These are phyloP conservation scores for Notarius quadriscutis DNA, from an alignment of 2,113 vertebrate species.

Conservation along the genomic window DNA sequence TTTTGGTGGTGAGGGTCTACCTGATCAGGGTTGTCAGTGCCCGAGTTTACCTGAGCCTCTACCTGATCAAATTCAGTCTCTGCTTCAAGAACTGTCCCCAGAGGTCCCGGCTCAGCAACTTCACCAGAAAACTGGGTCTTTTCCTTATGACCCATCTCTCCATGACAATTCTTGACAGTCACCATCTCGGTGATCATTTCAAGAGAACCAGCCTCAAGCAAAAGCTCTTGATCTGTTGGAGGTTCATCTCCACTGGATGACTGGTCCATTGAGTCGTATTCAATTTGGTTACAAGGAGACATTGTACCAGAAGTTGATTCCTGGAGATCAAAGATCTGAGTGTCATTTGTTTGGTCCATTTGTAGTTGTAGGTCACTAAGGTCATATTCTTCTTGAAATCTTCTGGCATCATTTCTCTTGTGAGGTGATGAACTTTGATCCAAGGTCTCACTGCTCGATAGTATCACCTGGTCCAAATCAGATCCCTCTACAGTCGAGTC, in stretches of 20 bases:
- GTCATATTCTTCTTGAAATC: slow-evolving; percentile 46
- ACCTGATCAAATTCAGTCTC: slow-evolving; percentile 45
- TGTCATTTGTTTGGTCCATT: slow-evolving; percentile 30
- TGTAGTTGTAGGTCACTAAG: slow-evolving; percentile 20
- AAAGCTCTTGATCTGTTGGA: slow-evolving; percentile 52
- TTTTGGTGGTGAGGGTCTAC: slow-evolving; percentile 78
- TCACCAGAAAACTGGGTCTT: slow-evolving; percentile 21
- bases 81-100: slow-evolving; percentile 47
- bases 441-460: slow-evolving; percentile 11
- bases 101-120: slow-evolving; percentile 56
- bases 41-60: slow-evolving; percentile 31
- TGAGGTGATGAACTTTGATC: slow-evolving; percentile 28
- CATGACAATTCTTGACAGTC: neutral
- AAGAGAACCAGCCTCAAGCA: slow-evolving; percentile 47
- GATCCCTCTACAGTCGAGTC: slow-evolving; percentile 5
- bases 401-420: slow-evolving; percentile 41
- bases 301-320: slow-evolving; percentile 50
- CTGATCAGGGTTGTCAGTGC: slow-evolving; percentile 62
- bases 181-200: slow-evolving; percentile 48
- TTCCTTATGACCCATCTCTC: neutral
- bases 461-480: neutral
- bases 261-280: slow-evolving; percentile 52
- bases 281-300: slow-evolving; percentile 48
- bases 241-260: slow-evolving; percentile 49
- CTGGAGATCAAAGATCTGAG: slow-evolving; percentile 39